Base-by-base conservation (phyloP, 2,888 invertebrate genomes). In the Drosophila limbata region DNA sequence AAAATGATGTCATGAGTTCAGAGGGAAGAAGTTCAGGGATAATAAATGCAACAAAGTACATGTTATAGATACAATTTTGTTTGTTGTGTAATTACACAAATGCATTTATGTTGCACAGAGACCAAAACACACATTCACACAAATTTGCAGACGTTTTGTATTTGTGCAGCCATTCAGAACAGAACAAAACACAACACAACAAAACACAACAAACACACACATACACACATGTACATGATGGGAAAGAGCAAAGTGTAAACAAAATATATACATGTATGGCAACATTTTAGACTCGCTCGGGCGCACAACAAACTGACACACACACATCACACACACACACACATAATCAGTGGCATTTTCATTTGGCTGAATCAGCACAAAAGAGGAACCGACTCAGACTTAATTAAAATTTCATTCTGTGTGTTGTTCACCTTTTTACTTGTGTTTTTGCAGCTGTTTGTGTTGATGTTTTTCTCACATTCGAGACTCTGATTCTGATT, bases 331-430 rank as follows among this genome's bases (percentile, higher is more conserved):
- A 50, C 13, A 19, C 39, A 35, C 35, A 37, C 10, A 25, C 39
- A 40, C 40, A 84, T 87, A 84, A 84, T 84, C 83, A 88, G 88
- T 79, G 71, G 88, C 85, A 79, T 84, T 85, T 83, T 85, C 88
- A 76, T 88, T 86, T 69, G 81, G 84, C 81, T 84, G 88, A 86
- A 76, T 84, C 84, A 79, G 79, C 76, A 84, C 84, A 84, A 88
- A 83, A 77, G 81, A 56, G 60, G 64, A 62, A 73, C 66, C 65
- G 62, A 66, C 88, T 71, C 84, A 80, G 89, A 84, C 84, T 86
- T 84, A 84, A 84, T 84, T 84, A 84, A 88, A 84, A 84, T 86
- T 86, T 84, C 84, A 84, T 84, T 84, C 88, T 88, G 70, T 74
- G 13, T 57, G 82, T 72, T 77, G 78, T 69, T 65, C 68, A 84